Evolutionary conservation across 1,140 invertebrate species (phyloP), one percentile per base, ranked within the genome.

Genomic region (Lerema accius): DNA sequence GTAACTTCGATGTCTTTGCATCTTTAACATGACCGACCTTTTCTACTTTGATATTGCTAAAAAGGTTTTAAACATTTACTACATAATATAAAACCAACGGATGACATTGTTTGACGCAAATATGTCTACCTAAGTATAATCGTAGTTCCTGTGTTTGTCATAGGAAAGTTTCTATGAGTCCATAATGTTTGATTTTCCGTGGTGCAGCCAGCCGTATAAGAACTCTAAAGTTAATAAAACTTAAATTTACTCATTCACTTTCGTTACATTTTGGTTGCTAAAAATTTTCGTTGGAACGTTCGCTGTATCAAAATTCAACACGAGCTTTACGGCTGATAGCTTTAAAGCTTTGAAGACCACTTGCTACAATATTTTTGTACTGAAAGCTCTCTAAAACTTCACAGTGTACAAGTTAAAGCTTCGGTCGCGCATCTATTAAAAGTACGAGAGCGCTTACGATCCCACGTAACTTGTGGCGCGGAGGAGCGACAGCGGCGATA

Each of bases 341-440:
- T 32, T 32, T 42, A 55, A 55, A 28, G 39, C 51, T 55, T 42
- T 4, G 40, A 28, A 55, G 39, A 42, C 51, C 39, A 42, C 13
- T 55, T 13, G 37, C 14, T 19, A 42, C 17, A 17, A 40, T 40
- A 42, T 42, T 55, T 53, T 42, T 28, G 14, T 26, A 7, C 17
- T 2, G 28, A 32, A 55, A 55, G 40, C 51, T 13, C 37, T 55
- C 39, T 55, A 23, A 55, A 55, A 55, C 19, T 55, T 55, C 40
- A 17, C 13, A 16, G n/a, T 42, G 51, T 14, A 42, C 17, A 28
- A 28, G 51, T 26, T 42, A 23, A 40, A 42, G 11, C 37, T 19
- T 32, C 28, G 28, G 39, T 55, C 19, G 16, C 19, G 51, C 39
- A 55, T 55, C 37, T 55, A 55, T 42, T 55, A 55, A 55, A 55